phyloP scores from a whole-genome alignment of 2,888 invertebrate species.

The Lithophane socia region DNA sequence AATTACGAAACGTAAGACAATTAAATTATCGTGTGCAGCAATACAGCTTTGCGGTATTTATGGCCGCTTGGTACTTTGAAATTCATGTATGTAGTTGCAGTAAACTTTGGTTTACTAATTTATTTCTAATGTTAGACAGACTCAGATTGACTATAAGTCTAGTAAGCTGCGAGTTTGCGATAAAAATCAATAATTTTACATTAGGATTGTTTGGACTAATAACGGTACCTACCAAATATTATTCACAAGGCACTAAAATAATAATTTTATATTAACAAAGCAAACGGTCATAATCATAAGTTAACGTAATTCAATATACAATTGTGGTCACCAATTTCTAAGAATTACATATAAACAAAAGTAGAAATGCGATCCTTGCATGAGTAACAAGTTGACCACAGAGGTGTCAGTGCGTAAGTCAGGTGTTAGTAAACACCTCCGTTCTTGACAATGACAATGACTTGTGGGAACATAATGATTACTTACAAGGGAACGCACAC shows the following conservation, averaged over 20 bases:
- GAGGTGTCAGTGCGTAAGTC: slow-evolving; percentile 5
- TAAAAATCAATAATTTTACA: not conserved
- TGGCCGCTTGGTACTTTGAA: slow-evolving; percentile 27
- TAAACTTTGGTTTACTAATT: slow-evolving; percentile 40
- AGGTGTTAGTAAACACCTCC: slow-evolving; percentile 35
- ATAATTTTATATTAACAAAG: not conserved
- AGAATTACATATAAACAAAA: slow-evolving; percentile 22
- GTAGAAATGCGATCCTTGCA: slow-evolving; percentile 29
- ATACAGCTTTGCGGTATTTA: slow-evolving; percentile 31
- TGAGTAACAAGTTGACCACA: slow-evolving; percentile 40
- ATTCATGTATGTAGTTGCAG: slow-evolving; percentile 5
- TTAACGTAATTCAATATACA: slow-evolving; percentile 22
- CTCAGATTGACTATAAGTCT: not conserved
- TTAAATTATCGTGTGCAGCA: slow-evolving; percentile 44
- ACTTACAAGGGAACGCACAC: not conserved
- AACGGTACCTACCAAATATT: too few species aligned
- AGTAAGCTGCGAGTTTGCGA: not conserved
- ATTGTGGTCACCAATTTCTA: slow-evolving; percentile 23
- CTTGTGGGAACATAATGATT: slow-evolving; percentile 14
- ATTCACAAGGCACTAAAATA: not conserved
- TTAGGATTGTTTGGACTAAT: not conserved
- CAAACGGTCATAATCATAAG: too few species aligned
- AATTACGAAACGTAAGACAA: slow-evolving; percentile 48
- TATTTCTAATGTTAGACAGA: slow-evolving; percentile 10
- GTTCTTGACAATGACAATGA: slow-evolving; percentile 43